Base-by-base conservation (phyloP, 2,888 invertebrate genomes). In the Tryphoninae sp. region DNA sequence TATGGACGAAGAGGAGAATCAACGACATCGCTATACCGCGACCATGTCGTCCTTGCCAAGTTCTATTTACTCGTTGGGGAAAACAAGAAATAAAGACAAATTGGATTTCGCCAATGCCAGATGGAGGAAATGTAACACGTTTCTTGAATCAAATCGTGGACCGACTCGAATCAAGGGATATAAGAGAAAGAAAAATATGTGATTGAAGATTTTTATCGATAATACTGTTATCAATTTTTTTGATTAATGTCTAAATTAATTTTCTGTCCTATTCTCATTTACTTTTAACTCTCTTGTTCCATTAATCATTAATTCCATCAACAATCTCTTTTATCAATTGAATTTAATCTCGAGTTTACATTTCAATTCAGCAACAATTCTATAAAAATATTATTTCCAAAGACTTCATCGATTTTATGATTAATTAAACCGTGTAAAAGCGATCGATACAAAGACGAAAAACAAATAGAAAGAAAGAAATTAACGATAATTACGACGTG, bases 41-140 rank as follows among this genome's bases (percentile, higher is more conserved):
- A 58, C 33, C 23, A 22, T 13, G 16, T 1, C 33, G 33, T 11
- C n/a, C 58, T 23, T 58, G 8, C 23, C 65, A 26, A 51, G 40
- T 62, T 49, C 19, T 9, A 59, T 65, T 49, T 40, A 61, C 26
- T 33, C 33, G 33, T 33, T 45, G 11, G 49, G 8, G 40, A 62
- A 73, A 69, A 74, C 68, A 79, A 79, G 68, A 55, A 42, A 64
- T 79, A 53, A 40, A n/a, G 61, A 69, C 73, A 79, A 79, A 79
- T 79, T 79, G 74, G 73, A 68, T 74, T 79, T 62, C 22, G 53
- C 33, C 33, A 26, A 55, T 22, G 45, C 61, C 22, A 53, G 65
- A 68, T 61, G 51, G 22, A 51, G 11, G 26, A 53, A 33, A 16
- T n/a, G 26, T 53, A 23, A 72, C 55, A 77, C 53, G 23, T 13